Base-by-base conservation (phyloP, 2,888 invertebrate genomes). In the Bembecia ichneumoniformis region DNA sequence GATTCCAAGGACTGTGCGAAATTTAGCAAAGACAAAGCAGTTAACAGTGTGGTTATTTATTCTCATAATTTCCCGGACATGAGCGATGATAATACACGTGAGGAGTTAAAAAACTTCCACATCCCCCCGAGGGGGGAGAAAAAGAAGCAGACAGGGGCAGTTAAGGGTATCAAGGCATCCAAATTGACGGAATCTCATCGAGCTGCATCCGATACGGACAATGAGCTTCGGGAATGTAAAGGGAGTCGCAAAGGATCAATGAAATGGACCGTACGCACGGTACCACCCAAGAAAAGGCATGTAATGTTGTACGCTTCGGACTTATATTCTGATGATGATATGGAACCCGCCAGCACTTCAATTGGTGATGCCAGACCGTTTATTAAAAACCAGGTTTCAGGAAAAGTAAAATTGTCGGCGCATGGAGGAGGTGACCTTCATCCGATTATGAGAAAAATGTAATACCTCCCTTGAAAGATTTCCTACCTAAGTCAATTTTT, bases 91-190 rank as follows among this genome's bases (percentile, higher is more conserved):
- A 77, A 78, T 56, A 71, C 77, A 53, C 82, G 77, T 74, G 76
- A 75, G 70, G 82, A 79, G 84, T 73, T 86, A 87, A 87, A 87
- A 87, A 87, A 87, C 87, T 84, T 73, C 75, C 82, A 82, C 74
- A 76, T 73, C 84, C 86, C 87, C 84, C 86, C 76, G 70, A 82
- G 84, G 86, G 87, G 86, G 87, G 86, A 82, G 64, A 84, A 86
- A 83, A 86, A 82, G 75, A 83, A 82, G 51, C 68, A 66, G 67
- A 67, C 64, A 51, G 77, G 77, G 61, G 71, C 77, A 61, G 59
- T 68, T 47, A 75, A 81, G 59, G 62, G 48, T 45, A 47, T 66
- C 44, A 64, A 77, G 55, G 71, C 62, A 59, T 55, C 72, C 45
- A 84, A 82, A 60, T 16, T 40, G n/a, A 66, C 55, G 48, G 81